Evolutionary conservation across 1,140 invertebrate species (phyloP), one percentile per base, ranked within the genome.

Genomic region (Wiebesia pumilae): DNA sequence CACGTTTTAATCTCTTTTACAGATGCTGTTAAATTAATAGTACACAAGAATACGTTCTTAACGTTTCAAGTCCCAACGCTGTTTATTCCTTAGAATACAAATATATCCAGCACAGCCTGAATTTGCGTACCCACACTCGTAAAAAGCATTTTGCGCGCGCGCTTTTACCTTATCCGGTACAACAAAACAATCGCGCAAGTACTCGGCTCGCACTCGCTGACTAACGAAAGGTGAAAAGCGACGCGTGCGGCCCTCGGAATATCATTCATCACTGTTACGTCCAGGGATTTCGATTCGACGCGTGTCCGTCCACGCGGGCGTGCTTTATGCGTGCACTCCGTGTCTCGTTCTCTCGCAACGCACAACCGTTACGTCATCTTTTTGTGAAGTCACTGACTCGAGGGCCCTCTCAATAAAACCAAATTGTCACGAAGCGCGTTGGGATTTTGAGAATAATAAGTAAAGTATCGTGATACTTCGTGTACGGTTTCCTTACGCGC

Each of bases 301-400:
- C 58, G 62, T 40, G 38, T n/a, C 62, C 58, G 27, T 62, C 69
- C 62, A 62, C 58, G 62, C n/a, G 38, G 16, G 38, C 58, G 27
- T 62, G 58, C 4, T 62, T 62, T 62, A 62, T 62, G 58, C 58
- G 14, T 81, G 12, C 62, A 30, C 62, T 67, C 38, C 40, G 27
- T 83, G 27, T 83, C 43, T 35, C 43, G 24, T 83, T 83, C 65
- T 83, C 43, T 24, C 16, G 43, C 67, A 30, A 38, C 73, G 47
- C 38, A 73, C 81, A 54, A 83, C 43, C 43, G 81, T 67, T 83
- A 83, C 69, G 62, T 83, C 35, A 83, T 83, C 67, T 51, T 83
- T 71, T 67, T 51, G 67, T 83, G 40, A n/a, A 83, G 65, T 71
- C 47, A 83, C 43, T 73, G 19, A 83, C 43, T 47, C 38, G 40